Percentiles rank a stretch among this genome's conserved stretches.
These are phyloP conservation scores for Esperia sulphurella DNA, from an alignment of 2,888 invertebrate genomes.

Conservation along the genomic window DNA sequence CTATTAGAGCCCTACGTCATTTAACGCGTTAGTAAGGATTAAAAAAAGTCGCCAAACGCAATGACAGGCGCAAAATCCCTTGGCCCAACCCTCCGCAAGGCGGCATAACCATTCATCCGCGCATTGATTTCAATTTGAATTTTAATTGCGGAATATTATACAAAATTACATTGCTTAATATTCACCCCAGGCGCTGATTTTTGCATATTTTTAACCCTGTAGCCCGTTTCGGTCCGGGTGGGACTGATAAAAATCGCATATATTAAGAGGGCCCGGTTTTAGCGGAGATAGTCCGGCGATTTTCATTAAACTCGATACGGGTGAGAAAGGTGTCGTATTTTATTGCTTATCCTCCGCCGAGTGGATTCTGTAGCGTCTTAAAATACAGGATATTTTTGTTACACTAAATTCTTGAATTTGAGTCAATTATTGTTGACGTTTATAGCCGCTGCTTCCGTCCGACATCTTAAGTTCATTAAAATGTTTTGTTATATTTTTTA, in stretches of 20 bases:
- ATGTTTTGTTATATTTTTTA: not conserved
- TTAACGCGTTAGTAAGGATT: constrained; percentile 22
- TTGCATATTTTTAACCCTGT: constrained; percentile 75
- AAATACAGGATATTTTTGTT: not conserved
- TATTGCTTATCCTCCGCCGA: constrained; percentile 43
- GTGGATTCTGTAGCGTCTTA: constrained; percentile 12
- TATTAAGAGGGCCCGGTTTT: constrained; percentile 54
- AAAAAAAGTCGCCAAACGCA: not conserved
- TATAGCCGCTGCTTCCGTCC: not conserved
- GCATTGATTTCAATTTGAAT: constrained; percentile 81
- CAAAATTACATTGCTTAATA: constrained; percentile 77
- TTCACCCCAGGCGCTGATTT: constrained; percentile 73
- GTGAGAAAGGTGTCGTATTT: constrained; percentile 57
- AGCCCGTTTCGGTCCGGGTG: constrained; percentile 36
- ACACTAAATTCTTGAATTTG: not conserved
- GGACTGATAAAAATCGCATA: constrained; percentile 69
- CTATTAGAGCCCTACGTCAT: constrained; percentile 2
- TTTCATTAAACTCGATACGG: constrained; percentile 65
- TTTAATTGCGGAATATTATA: constrained; percentile 79
- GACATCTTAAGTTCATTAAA: not conserved
- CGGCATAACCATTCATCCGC: constrained; percentile 51
- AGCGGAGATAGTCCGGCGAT: constrained; percentile 46
- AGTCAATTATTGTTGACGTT: constrained; percentile 6
- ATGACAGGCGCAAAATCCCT: not conserved
- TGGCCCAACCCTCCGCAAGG: constrained; percentile 10